Conservation (phyloP, 2,113 vertebrate species). For the Centropristis striata region DNA sequence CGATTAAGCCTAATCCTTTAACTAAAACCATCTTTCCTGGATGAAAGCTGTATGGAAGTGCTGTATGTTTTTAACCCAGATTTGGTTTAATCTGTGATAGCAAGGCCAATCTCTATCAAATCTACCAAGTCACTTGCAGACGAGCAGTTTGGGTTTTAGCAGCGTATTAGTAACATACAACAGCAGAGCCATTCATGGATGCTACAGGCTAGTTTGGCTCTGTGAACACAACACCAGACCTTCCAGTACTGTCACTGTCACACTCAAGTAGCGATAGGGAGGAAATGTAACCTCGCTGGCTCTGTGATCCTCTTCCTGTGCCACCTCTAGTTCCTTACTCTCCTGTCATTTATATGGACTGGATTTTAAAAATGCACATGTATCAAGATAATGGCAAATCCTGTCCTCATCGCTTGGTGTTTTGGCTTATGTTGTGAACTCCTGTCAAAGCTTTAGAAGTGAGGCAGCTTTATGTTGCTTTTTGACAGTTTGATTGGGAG, state of each 20-base stretch:
- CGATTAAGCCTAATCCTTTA: conserved; percentile 71
- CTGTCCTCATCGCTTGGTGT: conserved; percentile 38
- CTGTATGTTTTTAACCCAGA: conserved; percentile 73
- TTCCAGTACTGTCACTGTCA: conserved; percentile 60
- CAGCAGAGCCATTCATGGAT: conserved; percentile 26
- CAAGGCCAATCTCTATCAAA: conserved; percentile 56
- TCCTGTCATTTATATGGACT: conserved; percentile 47
- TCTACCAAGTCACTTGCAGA: conserved; percentile 63
- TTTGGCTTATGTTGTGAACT: conserved; percentile 61
- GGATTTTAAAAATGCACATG: conserved; percentile 54
- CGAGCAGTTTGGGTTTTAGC: conserved; percentile 56
- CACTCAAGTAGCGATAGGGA: conserved; percentile 46
- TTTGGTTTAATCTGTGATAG: conserved; percentile 65
- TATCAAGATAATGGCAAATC: conserved; percentile 46
- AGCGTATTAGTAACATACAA: conserved; percentile 44
- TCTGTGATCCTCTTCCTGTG: conserved; percentile 55
- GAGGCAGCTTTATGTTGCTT: conserved; percentile 49
- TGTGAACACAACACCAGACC: conserved; percentile 40
- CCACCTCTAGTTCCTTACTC: conserved; percentile 50
- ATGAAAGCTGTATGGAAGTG: conserved; percentile 69
- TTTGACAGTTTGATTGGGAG: conserved; percentile 53
- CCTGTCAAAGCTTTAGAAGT: conserved; percentile 53
- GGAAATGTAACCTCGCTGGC: conserved; percentile 44
- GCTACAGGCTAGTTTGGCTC: conserved; percentile 39
- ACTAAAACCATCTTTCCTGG: conserved; percentile 71